Conservation (phyloP, 2,113 vertebrate genomes). For the Cyanocitta stelleri region DNA sequence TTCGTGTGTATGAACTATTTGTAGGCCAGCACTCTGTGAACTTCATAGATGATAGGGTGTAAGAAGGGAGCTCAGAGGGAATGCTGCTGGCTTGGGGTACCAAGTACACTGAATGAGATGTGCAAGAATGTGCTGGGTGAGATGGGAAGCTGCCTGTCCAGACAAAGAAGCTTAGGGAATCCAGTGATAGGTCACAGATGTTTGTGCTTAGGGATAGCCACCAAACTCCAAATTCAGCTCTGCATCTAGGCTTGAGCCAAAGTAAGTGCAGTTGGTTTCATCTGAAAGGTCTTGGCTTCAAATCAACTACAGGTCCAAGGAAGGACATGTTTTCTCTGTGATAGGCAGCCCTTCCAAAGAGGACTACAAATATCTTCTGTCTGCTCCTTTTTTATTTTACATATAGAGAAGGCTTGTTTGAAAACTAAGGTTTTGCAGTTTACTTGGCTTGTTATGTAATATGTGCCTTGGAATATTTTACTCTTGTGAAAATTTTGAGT, state of each 20-base stretch:
- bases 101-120: accelerated
- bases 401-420: background rate
- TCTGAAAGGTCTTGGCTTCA: background rate
- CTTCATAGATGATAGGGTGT: background rate
- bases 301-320: background rate
- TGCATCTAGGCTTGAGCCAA: background rate
- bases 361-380: background rate
- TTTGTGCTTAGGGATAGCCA: background rate
- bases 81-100: background rate
- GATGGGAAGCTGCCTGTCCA: background rate
- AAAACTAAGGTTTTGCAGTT: background rate
- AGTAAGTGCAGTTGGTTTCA: background rate
- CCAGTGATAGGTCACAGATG: background rate
- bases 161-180: background rate
- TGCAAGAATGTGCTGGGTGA: background rate
- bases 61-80: background rate
- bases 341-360: background rate
- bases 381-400: background rate
- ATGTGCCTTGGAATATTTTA: background rate
- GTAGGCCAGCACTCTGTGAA: background rate
- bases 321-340: background rate
- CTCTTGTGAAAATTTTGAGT: background rate
- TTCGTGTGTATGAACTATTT: accelerated
- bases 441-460: background rate
- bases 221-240: background rate